These are phyloP conservation scores for Stichodactyla helianthus DNA, from an alignment of 64 coral and sea anemone genomes.

Conservation along the genomic window DNA sequence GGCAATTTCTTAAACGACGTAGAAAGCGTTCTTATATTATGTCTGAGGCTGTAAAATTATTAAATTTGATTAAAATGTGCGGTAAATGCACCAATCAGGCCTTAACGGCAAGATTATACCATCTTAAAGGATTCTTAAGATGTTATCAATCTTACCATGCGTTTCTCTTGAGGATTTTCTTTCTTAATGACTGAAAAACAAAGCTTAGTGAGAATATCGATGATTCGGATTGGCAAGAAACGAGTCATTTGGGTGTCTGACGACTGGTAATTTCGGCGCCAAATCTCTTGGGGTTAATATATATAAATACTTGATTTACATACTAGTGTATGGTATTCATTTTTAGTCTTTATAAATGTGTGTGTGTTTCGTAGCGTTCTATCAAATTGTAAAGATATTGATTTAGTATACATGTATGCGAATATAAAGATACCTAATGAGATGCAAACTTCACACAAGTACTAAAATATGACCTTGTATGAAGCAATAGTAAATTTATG, in stretches of 20 bases:
- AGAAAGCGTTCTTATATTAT: background rate
- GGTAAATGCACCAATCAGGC: background rate
- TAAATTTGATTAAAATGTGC: background rate
- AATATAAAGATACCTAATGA: too few relatives aligned
- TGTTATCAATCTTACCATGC: background rate
- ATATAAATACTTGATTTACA: background rate
- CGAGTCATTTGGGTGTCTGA: background rate
- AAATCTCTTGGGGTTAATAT: background rate
- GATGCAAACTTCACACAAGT: too few relatives aligned
- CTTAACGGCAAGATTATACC: conserved; percentile 7
- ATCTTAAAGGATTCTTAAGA: background rate
- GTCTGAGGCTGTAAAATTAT: background rate
- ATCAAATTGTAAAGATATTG: too few relatives aligned
- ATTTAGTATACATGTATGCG: too few relatives aligned
- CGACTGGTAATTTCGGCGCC: background rate
- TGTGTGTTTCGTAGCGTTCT: background rate
- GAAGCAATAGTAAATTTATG: too few relatives aligned
- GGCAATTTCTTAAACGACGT: conserved; percentile 2
- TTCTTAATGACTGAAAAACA: conserved; percentile 9
- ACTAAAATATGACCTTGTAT: too few relatives aligned
- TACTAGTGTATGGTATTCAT: background rate
- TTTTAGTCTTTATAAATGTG: background rate
- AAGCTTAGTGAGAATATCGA: background rate
- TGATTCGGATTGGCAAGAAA: background rate
- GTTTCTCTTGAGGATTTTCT: background rate